Evolutionary conservation across 2,888 invertebrate species (phyloP), one percentile per base, ranked within the genome.

Genomic region (Leptopilina syphax): DNA sequence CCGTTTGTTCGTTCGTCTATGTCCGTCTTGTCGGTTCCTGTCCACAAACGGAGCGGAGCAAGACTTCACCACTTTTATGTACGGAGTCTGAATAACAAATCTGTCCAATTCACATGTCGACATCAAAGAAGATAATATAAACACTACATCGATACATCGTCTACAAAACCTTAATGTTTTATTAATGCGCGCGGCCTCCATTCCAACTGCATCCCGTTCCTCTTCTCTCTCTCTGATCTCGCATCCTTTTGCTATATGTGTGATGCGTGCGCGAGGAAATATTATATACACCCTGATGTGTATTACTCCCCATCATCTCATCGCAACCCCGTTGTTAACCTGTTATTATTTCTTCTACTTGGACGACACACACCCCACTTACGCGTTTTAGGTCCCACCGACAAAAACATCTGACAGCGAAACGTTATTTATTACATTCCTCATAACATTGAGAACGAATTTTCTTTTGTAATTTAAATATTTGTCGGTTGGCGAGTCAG

Each of bases 61-160:
- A 91, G 91, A 91, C 91, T 91, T 91, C 90, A 91, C 88, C 90
- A 90, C 91, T 91, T 90, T 91, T 90, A 90, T 90, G 90, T 91
- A 90, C 90, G 90, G 88, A 91, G 91, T 89, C 91, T 92, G 92
- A 92, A 92, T 92, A 92, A 92, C 92, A 92, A 92, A 92, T 92
- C 92, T 92, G 91, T 92, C 92, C 92, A 92, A 92, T 92, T 92
- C 92, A 92, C 91, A 92, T 92, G 92, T 92, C 92, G 92, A 92
- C 92, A 92, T 92, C 91, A 91, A 92, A 92, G 92, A 92, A 92
- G 92, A 91, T 92, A 92, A 92, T 92, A 92, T 92, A 92, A 92
- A 92, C 92, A 90, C 92, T 92, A 91, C 91, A 91, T 91, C 91
- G 92, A 92, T 92, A 92, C 90, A 92, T 92, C 90, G 89, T 91